phyloP scores from a whole-genome alignment of 1,140 invertebrate species.

The Drosophila eugracilis region DNA sequence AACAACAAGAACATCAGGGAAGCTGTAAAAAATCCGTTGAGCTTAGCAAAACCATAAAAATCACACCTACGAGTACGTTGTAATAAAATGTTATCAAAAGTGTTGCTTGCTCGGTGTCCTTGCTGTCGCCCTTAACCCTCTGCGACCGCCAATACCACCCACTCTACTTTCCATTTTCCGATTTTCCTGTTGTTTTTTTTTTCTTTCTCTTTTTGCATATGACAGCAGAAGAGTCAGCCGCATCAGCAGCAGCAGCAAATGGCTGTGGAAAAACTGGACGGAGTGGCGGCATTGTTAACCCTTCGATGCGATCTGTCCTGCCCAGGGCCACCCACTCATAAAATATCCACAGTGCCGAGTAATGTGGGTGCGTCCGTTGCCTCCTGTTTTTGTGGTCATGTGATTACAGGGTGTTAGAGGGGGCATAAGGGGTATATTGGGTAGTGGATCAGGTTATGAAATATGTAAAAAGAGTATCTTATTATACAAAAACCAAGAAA shows the following conservation, averaged over 20 bases:
- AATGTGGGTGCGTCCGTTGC: constrained; percentile 68
- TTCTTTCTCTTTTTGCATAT: constrained; percentile 66
- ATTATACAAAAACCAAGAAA: too few species aligned
- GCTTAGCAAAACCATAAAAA: constrained; percentile 82
- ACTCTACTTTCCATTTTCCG: constrained; percentile 31
- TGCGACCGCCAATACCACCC: constrained; percentile 3
- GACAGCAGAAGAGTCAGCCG: constrained; percentile 61
- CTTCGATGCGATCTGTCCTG: constrained; percentile 44
- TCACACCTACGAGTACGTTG: constrained; percentile 82
- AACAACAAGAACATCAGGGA: constrained; percentile 34
- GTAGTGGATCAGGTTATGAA: too few species aligned
- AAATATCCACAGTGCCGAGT: constrained; percentile 64
- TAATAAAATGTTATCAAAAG: constrained; percentile 84
- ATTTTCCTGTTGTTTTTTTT: constrained; percentile 47
- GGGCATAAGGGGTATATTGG: too few species aligned
- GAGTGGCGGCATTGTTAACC: constrained; percentile 70
- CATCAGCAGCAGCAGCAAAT: constrained; percentile 30
- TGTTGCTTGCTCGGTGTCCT: constrained; percentile 67
- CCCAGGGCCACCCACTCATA: constrained; percentile 46
- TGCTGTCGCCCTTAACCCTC: constrained; percentile 42
- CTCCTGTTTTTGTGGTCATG: constrained; percentile 25
- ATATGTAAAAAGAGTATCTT: too few species aligned
- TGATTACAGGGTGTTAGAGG: too few species aligned
- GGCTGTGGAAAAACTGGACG: constrained; percentile 55
- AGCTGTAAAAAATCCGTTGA: constrained; percentile 72